phyloP scores from a whole-genome alignment of 1,140 invertebrate genomes.

The Hyphantria cunea region DNA sequence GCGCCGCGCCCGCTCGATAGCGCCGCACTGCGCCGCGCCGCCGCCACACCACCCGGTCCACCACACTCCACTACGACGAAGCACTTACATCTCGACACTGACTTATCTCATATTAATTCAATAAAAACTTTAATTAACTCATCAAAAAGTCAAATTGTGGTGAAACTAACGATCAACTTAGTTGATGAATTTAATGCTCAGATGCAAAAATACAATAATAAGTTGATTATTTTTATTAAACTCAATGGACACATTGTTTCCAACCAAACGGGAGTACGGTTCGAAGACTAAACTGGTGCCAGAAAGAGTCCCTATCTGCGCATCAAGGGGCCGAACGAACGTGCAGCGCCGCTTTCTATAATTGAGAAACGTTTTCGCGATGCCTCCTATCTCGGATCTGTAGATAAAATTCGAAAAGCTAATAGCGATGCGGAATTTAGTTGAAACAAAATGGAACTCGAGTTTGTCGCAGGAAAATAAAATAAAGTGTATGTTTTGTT shows the following conservation, averaged over 20 bases:
- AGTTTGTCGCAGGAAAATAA: slow-evolving; percentile 4
- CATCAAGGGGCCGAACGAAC: too few species aligned
- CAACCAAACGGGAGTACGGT: too few species aligned
- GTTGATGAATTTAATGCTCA: too few species aligned
- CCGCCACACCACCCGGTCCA: slow-evolving; percentile 36
- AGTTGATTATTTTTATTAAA: too few species aligned
- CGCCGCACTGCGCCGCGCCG: slow-evolving; percentile 74
- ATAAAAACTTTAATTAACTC: slow-evolving; percentile 10
- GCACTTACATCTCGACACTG: slow-evolving; percentile 5
- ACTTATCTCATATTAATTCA: slow-evolving; percentile 14
- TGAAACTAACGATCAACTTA: too few species aligned
- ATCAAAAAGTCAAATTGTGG: neutral
- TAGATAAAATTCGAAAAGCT: slow-evolving; percentile 14
- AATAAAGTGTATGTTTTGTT: slow-evolving; percentile 2
- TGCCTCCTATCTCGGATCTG: neutral
- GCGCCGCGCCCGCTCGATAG: slow-evolving; percentile 65
- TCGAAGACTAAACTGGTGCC: too few species aligned
- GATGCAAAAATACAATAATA: neutral
- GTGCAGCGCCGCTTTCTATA: slow-evolving; percentile 1
- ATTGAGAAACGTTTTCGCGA: slow-evolving; percentile 3
- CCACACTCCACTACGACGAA: neutral
- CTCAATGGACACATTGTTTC: too few species aligned
- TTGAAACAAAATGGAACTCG: slow-evolving; percentile 1
- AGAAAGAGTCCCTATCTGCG: too few species aligned
- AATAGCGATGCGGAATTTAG: slow-evolving; percentile 11